Evolutionary conservation across 35 echinoderm and acorn worm genomes (phyloP), one percentile per base, ranked within the genome.

Genomic region (Ophioderma brevispina): DNA sequence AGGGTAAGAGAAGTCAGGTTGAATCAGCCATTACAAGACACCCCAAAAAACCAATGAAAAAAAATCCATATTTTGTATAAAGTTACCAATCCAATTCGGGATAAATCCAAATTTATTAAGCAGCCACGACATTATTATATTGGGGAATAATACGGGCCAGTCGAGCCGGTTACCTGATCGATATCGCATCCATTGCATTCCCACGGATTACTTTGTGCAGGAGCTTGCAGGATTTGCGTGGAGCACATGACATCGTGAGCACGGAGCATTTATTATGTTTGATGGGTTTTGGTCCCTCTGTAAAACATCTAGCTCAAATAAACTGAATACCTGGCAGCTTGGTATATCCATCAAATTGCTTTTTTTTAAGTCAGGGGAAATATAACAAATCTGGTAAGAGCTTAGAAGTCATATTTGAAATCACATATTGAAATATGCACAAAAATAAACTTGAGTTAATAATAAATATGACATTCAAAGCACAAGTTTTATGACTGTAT

Each of bases 81-180:
- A 70, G 59, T 70, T 70, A 70, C 59, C 59, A 70, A 70, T 70
- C n/a, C 28, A 70, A 70, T 25, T 70, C 23, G 15, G 59, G n/a
- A 70, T 70, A 70, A 70, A 70, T 70, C 28, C 59, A 70, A 70
- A 70, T 70, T 70, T 70, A 70, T 70, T 70, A 70, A 30, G 28
- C 59, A 70, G 59, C 15, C 59, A 30, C 10, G 59, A 18, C 15
- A 70, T 70, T 25, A 25, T 18, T 13, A 15, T 30, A 30, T 52
- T 21, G 59, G 59, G 28, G 59, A 70, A 70, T 70, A 30, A 70
- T 30, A 70, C 23, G 28, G 59, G 28, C 59, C 59, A 70, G 23
- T 6, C 17, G 59, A 70, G 59, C 28, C 15, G n/a, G 59, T 70
- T 6, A 6, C 23, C 28, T 70, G 59, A 70, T 70, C 59, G 59